Evolutionary conservation across 2,888 invertebrate species (phyloP).

Genomic region (Andrena marginata): DNA sequence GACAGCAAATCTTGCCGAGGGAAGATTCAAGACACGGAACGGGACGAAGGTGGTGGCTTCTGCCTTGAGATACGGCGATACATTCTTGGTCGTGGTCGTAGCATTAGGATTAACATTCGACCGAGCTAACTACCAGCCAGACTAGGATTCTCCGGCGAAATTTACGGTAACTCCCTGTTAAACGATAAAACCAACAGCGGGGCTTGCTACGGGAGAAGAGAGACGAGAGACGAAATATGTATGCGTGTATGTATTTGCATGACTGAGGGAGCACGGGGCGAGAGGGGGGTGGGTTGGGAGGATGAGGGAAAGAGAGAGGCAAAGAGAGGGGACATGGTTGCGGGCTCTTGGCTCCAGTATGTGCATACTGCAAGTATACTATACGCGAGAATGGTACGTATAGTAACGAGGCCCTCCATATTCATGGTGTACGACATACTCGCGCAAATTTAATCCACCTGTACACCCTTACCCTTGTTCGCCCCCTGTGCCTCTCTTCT

Average conservation of each 20-base stretch:
- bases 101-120: slow-evolving; percentile 75
- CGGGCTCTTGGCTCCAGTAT: slow-evolving; percentile 61
- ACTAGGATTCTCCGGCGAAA: slow-evolving; percentile 70
- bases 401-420: slow-evolving; percentile 83
- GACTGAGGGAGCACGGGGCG: slow-evolving; percentile 30
- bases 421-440: slow-evolving; percentile 82
- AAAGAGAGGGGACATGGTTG: slow-evolving; percentile 56
- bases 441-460: slow-evolving; percentile 82
- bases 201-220: slow-evolving; percentile 56
- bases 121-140: slow-evolving; percentile 73
- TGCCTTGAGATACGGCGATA: slow-evolving; percentile 61
- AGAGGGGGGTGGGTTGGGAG: slow-evolving; percentile 1
- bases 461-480: slow-evolving; percentile 61
- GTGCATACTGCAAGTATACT: slow-evolving; percentile 66
- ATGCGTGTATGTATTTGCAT: slow-evolving; percentile 53
- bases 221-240: slow-evolving; percentile 34
- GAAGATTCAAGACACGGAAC: slow-evolving; percentile 52
- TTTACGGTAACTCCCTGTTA: slow-evolving; percentile 79
- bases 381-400: slow-evolving; percentile 75
- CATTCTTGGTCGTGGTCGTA: slow-evolving; percentile 57
- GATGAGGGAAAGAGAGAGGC: slow-evolving; percentile 27
- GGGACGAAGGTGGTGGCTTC: slow-evolving; percentile 53
- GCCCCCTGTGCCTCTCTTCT: slow-evolving; percentile 19
- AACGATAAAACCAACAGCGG: slow-evolving; percentile 80
- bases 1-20: slow-evolving; percentile 41